A percentile compares a stretch with the other conserved stretches of the same genome.
These are phyloP conservation scores for Chelonus insularis DNA, from an alignment of 1,140 invertebrate genomes.

Conservation along the genomic window DNA sequence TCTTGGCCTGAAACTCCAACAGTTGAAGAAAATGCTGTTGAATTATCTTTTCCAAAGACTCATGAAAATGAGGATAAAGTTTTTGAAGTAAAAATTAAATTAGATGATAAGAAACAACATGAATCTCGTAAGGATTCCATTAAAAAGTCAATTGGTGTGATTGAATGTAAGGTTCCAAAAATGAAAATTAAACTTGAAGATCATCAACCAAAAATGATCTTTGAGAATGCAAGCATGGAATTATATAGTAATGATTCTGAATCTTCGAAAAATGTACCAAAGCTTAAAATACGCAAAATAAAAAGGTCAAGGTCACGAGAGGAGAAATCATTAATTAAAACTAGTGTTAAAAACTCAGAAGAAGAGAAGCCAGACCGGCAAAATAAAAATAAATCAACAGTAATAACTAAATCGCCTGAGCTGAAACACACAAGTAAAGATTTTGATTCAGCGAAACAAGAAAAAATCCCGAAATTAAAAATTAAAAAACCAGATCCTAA, in stretches of 20 bases:
- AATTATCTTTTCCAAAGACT: conserved; percentile 35
- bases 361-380: conserved; percentile 9
- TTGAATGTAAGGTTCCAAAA: conserved; percentile 48
- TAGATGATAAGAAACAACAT: conserved; percentile 34
- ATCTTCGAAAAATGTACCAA: conserved; percentile 42
- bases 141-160: conserved; percentile 18
- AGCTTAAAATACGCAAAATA: conserved; percentile 49
- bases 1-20: conserved; percentile 53
- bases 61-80: conserved; percentile 32
- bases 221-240: conserved; percentile 36
- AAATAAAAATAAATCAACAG: conserved; percentile 9
- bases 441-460: conserved; percentile 7
- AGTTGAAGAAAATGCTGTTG: conserved; percentile 46
- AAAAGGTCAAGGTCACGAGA: conserved; percentile 26
- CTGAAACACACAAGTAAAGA: not conserved
- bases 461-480: conserved; percentile 45
- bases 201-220: conserved; percentile 43
- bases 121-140: conserved; percentile 1
- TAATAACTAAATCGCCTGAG: conserved; percentile 3
- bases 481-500: conserved; percentile 36
- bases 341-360: not conserved
- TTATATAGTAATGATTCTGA: conserved; percentile 31
- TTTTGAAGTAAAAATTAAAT: conserved; percentile 36
- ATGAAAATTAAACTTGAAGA: conserved; percentile 57
- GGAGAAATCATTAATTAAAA: not conserved